These are phyloP conservation scores for Naja naja DNA, from an alignment of 2,113 vertebrate genomes.

Conservation along the genomic window DNA sequence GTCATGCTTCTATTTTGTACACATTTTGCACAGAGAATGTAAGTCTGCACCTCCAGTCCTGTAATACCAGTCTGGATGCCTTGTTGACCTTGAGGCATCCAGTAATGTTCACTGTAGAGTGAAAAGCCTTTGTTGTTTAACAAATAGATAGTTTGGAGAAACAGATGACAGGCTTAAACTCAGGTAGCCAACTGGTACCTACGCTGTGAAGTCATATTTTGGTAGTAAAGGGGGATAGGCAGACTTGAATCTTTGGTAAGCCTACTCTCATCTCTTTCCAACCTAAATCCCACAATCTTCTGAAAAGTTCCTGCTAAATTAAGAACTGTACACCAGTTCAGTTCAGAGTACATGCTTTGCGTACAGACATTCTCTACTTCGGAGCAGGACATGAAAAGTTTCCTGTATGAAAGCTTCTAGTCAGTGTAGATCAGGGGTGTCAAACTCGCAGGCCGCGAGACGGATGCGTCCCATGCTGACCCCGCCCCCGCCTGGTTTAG, in stretches of 20 bases:
- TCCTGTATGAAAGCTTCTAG: not conserved
- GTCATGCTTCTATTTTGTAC: constrained; percentile 64
- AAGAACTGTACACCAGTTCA: not conserved
- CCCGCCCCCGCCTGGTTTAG: no score
- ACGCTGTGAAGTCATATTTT: not conserved
- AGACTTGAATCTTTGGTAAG: not conserved
- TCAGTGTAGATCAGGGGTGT: not conserved
- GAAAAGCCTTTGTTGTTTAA: not conserved
- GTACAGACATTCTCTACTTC: not conserved
- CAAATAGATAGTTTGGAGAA: not conserved
- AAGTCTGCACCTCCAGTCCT: constrained; percentile 40
- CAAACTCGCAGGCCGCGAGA: no score
- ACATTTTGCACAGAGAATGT: constrained; percentile 76
- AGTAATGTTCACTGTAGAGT: not conserved
- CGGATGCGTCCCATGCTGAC: no score
- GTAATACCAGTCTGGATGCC: not conserved
- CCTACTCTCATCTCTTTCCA: not conserved
- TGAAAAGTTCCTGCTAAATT: not conserved
- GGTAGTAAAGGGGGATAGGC: not conserved
- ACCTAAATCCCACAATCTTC: not conserved
- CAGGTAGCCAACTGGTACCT: not conserved
- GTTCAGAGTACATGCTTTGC: not conserved
- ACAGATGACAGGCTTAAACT: not conserved
- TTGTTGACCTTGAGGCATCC: not conserved
- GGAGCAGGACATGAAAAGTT: not conserved